These are phyloP conservation scores for Hormaphis cornu DNA, from an alignment of 1,140 invertebrate species.

Conservation along the genomic window DNA sequence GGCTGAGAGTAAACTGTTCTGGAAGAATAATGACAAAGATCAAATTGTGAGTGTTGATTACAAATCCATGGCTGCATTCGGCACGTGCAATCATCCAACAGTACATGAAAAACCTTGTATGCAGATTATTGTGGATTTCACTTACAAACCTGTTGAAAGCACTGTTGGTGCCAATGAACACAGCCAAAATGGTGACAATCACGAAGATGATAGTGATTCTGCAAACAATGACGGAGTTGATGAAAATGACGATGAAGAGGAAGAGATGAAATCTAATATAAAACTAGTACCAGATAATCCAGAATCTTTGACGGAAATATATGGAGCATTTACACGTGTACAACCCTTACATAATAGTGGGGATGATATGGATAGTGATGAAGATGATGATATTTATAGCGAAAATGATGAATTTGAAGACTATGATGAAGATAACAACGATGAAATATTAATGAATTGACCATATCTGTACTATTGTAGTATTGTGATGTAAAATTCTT, in stretches of 20 bases:
- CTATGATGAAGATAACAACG: conserved; percentile 4
- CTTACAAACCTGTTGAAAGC: conserved; percentile 6
- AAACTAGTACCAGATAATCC: conserved; percentile 14
- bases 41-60: conserved; percentile 23
- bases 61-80: conserved; percentile 20
- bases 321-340: conserved; percentile 13
- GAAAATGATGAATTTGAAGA: conserved; percentile 26
- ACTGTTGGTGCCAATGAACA: background rate
- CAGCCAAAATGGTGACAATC: background rate
- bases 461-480: background rate
- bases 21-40: conserved; percentile 2
- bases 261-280: conserved; percentile 25
- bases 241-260: conserved; percentile 5
- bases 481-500: too few species aligned
- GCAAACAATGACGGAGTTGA: background rate
- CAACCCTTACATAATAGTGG: conserved; percentile 17
- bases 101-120: conserved; percentile 20
- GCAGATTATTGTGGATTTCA: conserved; percentile 9
- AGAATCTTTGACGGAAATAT: conserved; percentile 2
- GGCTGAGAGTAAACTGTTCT: conserved; percentile 25
- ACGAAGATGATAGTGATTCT: background rate
- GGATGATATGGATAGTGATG: background rate
- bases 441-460: conserved; percentile 1
- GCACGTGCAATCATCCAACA: conserved; percentile 20
- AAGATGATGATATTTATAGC: conserved; percentile 6